Percentiles rank a stretch among this genome's conserved stretches.
Evolutionary conservation across 1,140 invertebrate genomes (phyloP).

Genomic region (Notospermus geniculatus): DNA sequence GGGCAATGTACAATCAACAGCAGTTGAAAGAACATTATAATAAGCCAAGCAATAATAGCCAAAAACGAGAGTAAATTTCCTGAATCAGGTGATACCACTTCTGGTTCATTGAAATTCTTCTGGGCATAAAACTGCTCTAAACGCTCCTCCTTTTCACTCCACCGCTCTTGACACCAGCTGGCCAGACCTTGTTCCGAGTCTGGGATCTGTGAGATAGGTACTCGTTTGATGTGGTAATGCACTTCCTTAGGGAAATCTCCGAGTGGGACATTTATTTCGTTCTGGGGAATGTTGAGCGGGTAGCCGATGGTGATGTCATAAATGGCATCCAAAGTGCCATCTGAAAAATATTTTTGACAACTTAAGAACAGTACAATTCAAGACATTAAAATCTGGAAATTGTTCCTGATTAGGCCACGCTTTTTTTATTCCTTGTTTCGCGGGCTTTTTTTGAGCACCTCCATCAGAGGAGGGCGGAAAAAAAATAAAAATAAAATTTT

Average conservation of each 20-base stretch:
- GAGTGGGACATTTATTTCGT: slow-evolving; percentile 35
- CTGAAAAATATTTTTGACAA: slow-evolving; percentile 24
- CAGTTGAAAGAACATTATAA: background rate
- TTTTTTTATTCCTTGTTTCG: too few relatives aligned
- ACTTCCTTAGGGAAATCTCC: slow-evolving; percentile 45
- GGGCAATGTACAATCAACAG: too few relatives aligned
- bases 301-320: slow-evolving; percentile 47
- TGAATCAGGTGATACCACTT: background rate
- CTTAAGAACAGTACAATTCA: too few relatives aligned
- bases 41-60: background rate
- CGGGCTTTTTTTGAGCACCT: too few relatives aligned
- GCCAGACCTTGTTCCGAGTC: slow-evolving; percentile 28
- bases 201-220: slow-evolving; percentile 23
- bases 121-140: slow-evolving; percentile 36
- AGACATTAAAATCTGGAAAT: too few relatives aligned
- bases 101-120: slow-evolving; percentile 16
- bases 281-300: slow-evolving; percentile 37
- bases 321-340: slow-evolving; percentile 35
- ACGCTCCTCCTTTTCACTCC: slow-evolving; percentile 40
- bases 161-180: slow-evolving; percentile 34
- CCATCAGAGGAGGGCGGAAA: too few relatives aligned
- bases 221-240: slow-evolving; percentile 38
- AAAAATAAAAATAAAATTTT: too few relatives aligned
- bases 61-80: slow-evolving; percentile 6
- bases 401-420: too few relatives aligned